phyloP scores from a whole-genome alignment of 2,888 invertebrate genomes.

The Stenolophus ochropezus region DNA sequence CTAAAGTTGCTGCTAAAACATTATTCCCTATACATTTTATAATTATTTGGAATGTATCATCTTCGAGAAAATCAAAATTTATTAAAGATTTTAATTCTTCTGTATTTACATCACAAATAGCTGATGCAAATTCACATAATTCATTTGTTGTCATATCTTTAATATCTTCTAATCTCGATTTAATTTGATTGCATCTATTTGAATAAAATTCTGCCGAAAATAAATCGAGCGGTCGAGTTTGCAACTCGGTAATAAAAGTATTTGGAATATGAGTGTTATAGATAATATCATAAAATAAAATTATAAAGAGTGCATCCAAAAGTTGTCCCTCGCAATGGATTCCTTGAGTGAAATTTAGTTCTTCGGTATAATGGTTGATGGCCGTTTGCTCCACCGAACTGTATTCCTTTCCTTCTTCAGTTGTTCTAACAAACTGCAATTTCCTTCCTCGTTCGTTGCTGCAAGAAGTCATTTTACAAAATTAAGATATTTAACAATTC shows the following conservation, averaged over 20 bases:
- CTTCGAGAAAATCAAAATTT: constrained; percentile 62
- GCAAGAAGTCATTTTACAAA: constrained; percentile 52
- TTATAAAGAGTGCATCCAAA: constrained; percentile 66
- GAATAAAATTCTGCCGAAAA: constrained; percentile 80
- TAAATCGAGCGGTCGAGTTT: constrained; percentile 84
- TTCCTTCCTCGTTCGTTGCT: constrained; percentile 68
- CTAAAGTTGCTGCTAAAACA: constrained; percentile 77
- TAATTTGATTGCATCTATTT: constrained; percentile 78
- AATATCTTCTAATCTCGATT: constrained; percentile 74
- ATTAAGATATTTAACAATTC: background rate
- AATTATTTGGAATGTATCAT: constrained; percentile 72
- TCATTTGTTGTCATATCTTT: constrained; percentile 70
- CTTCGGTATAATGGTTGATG: constrained; percentile 73
- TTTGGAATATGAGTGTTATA: constrained; percentile 75
- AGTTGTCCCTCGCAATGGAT: constrained; percentile 69
- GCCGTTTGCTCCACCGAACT: constrained; percentile 77
- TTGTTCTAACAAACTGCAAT: constrained; percentile 67
- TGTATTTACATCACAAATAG: constrained; percentile 73
- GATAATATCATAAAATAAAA: constrained; percentile 87
- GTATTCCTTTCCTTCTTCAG: constrained; percentile 69
- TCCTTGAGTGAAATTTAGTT: constrained; percentile 74
- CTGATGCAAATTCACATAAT: constrained; percentile 72
- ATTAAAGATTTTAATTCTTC: constrained; percentile 61
- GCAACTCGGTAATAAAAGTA: constrained; percentile 80
- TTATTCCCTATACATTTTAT: constrained; percentile 75